phyloP scores from a whole-genome alignment of 2,888 invertebrate species.

The Tyria jacobaeae region DNA sequence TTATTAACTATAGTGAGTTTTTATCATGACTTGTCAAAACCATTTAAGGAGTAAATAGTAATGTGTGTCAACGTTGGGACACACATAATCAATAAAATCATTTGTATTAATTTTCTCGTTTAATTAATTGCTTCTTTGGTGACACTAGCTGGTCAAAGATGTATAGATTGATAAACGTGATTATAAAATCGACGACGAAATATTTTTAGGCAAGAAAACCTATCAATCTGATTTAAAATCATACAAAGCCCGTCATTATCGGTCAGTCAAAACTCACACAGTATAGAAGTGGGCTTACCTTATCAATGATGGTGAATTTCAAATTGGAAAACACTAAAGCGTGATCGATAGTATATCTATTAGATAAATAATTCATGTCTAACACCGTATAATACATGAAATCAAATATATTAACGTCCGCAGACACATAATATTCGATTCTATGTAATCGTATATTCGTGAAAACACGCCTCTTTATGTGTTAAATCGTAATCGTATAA shows the following conservation, averaged over 20 bases:
- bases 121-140: too few relatives aligned
- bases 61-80: too few relatives aligned
- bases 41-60: too few relatives aligned
- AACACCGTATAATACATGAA: conserved; percentile 1
- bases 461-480: conserved; percentile 24
- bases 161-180: too few relatives aligned
- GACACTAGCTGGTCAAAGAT: too few relatives aligned
- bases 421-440: conserved; percentile 29
- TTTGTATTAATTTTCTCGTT: too few relatives aligned
- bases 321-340: not conserved
- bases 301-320: not conserved
- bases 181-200: not conserved
- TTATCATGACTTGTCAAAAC: too few relatives aligned
- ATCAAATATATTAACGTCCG: conserved; percentile 6
- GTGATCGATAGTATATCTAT: not conserved
- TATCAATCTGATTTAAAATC: not conserved
- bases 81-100: too few relatives aligned
- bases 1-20: too few relatives aligned
- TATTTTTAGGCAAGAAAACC: not conserved
- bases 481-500: conserved; percentile 24
- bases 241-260: not conserved
- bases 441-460: conserved; percentile 44
- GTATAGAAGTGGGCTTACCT: not conserved
- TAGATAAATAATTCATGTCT: not conserved
- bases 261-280: not conserved